Evolutionary conservation across 2,888 invertebrate species (phyloP).

Genomic region (Drosophila mimetica): DNA sequence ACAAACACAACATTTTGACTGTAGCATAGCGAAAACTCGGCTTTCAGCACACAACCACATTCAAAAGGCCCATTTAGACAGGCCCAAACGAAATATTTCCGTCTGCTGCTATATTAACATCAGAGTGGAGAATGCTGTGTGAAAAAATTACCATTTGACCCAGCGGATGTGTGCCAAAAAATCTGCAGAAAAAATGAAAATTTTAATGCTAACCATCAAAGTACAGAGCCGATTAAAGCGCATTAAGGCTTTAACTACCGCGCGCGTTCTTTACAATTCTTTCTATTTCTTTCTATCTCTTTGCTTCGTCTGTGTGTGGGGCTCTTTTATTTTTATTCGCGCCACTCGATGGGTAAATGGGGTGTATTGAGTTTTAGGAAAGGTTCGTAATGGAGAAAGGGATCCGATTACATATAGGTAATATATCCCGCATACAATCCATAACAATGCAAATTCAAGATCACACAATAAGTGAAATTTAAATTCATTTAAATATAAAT

Average conservation of each 20-base stretch:
- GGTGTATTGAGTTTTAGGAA: not conserved
- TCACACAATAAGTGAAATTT: no score
- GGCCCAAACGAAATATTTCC: not conserved
- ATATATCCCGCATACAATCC: no score
- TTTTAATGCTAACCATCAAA: not conserved
- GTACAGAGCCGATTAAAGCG: slow-evolving; percentile 50
- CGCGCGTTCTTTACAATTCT: slow-evolving; percentile 13
- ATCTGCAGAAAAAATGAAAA: slow-evolving; percentile 1
- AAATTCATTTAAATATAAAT: no score
- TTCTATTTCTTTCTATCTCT: not conserved
- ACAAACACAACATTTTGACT: not conserved
- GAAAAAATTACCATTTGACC: slow-evolving; percentile 28
- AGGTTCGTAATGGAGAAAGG: not conserved
- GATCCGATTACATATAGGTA: not conserved
- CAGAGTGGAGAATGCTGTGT: slow-evolving; percentile 5
- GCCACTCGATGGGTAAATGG: not conserved
- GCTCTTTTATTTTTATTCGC: slow-evolving; percentile 23
- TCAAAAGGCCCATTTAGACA: slow-evolving; percentile 5
- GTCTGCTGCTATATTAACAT: slow-evolving; percentile 12
- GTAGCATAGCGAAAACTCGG: not conserved
- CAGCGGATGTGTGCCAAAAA: slow-evolving; percentile 29
- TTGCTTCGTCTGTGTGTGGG: slow-evolving; percentile 6
- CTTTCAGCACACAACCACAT: not conserved
- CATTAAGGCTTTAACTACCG: slow-evolving; percentile 33
- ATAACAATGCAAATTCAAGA: no score